phyloP scores from a whole-genome alignment of 2,888 invertebrate genomes.

The Diplolepis rosae region DNA sequence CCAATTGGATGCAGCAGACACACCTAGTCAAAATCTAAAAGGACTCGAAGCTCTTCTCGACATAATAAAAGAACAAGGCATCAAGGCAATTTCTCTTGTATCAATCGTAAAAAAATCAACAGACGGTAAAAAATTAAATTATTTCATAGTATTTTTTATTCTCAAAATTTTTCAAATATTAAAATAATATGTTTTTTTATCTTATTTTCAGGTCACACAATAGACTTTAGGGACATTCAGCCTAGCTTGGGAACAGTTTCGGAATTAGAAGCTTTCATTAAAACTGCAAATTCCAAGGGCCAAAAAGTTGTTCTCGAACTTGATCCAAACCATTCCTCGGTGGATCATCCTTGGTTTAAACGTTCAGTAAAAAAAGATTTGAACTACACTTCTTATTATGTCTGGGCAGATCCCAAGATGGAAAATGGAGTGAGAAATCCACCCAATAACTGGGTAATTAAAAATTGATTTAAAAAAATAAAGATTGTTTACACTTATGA shows the following conservation, averaged over 20 bases:
- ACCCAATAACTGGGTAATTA: conserved; percentile 82
- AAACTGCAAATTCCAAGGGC: conserved; percentile 75
- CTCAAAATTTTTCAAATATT: background rate
- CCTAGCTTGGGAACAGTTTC: conserved; percentile 74
- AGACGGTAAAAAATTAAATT: conserved; percentile 49
- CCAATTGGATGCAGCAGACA: conserved; percentile 70
- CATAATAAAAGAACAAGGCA: conserved; percentile 52
- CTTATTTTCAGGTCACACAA: conserved; percentile 65
- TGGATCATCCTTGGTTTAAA: conserved; percentile 83
- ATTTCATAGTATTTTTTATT: background rate
- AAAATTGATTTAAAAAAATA: conserved; percentile 14
- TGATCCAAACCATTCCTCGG: conserved; percentile 83
- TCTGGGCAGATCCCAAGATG: conserved; percentile 79
- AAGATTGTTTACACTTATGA: conserved; percentile 20
- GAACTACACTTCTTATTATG: conserved; percentile 83
- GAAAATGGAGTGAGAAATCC: conserved; percentile 68
- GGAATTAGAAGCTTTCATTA: conserved; percentile 74
- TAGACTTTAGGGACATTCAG: conserved; percentile 75
- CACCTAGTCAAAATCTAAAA: conserved; percentile 57
- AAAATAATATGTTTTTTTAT: conserved; percentile 12
- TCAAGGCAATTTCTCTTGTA: conserved; percentile 62
- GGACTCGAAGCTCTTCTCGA: conserved; percentile 52
- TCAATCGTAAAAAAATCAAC: conserved; percentile 51
- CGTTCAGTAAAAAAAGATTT: conserved; percentile 77
- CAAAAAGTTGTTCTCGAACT: conserved; percentile 83